Conservation (phyloP, 1,140 invertebrate genomes). For the Drosophila subpulchrella region DNA sequence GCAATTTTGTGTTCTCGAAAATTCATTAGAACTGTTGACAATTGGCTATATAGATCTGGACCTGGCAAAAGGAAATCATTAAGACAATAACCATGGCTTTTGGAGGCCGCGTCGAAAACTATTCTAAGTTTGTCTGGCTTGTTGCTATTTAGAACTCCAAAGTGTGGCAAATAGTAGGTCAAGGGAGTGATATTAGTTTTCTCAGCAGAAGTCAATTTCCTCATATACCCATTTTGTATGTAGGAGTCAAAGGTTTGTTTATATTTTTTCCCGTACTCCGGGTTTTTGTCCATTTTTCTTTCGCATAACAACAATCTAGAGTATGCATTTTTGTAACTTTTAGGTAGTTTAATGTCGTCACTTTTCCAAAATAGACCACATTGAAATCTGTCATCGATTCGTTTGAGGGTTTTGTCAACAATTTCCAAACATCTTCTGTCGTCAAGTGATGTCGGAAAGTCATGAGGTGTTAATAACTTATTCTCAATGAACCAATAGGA, state of each 20-base stretch:
- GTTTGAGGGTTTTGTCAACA: constrained; percentile 11
- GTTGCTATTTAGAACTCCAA: constrained; percentile 23
- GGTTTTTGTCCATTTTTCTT: constrained; percentile 15
- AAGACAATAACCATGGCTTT: constrained; percentile 9
- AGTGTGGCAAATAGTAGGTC: constrained; percentile 30
- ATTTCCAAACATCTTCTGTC: constrained; percentile 1
- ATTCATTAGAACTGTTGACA: constrained; percentile 13
- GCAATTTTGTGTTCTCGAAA: constrained; percentile 10
- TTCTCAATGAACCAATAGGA: constrained; percentile 17
- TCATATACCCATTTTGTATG: constrained; percentile 10
- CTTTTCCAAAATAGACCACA: constrained; percentile 29
- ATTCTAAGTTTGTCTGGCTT: constrained; percentile 31
- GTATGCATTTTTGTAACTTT: constrained; percentile 11
- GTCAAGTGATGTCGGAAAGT: neutral
- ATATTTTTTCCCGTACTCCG: constrained; percentile 2
- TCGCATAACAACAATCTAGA: neutral
- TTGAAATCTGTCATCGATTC: constrained; percentile 6
- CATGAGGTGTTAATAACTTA: neutral
- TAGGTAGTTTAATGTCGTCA: constrained; percentile 1
- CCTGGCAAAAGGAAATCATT: constrained; percentile 31
- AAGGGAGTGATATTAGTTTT: neutral
- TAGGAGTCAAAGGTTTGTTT: neutral
- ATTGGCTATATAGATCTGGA: constrained; percentile 22
- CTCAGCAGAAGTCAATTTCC: neutral
- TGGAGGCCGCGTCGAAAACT: constrained; percentile 20